Evolutionary conservation across 2,888 invertebrate species (phyloP).

Genomic region (Oligia strigilis): DNA sequence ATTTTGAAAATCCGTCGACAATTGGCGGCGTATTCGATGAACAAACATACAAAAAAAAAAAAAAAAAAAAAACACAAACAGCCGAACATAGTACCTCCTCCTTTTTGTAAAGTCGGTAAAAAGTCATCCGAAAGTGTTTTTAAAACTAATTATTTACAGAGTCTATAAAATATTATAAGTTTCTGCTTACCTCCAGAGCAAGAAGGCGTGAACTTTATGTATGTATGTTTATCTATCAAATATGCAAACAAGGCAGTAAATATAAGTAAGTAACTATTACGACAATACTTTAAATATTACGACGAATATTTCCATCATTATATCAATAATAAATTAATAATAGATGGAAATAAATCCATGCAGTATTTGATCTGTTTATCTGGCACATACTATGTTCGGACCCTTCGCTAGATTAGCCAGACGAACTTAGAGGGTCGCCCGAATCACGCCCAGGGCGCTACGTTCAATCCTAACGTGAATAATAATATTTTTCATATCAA

Average conservation of each 20-base stretch:
- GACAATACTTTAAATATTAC: background rate
- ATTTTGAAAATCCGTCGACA: no score
- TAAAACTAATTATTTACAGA: background rate
- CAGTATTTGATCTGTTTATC: constrained; percentile 64
- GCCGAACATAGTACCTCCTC: no score
- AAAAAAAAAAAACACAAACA: no score
- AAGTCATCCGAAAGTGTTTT: background rate
- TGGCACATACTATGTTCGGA: constrained; percentile 69
- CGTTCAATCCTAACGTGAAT: constrained; percentile 76
- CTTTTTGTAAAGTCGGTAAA: no score
- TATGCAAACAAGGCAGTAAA: background rate
- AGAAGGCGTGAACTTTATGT: background rate
- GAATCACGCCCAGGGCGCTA: constrained; percentile 80
- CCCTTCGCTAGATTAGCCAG: constrained; percentile 84
- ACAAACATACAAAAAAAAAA: no score
- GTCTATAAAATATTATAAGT: background rate
- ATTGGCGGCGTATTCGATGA: no score
- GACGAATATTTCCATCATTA: constrained; percentile 7
- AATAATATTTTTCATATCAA: constrained; percentile 70
- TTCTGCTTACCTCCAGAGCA: background rate
- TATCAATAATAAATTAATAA: constrained; percentile 4
- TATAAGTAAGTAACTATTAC: background rate
- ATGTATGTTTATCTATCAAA: background rate
- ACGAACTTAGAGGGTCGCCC: constrained; percentile 79
- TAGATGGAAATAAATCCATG: constrained; percentile 12